These are phyloP conservation scores for Bufo bufo DNA, from an alignment of 2,113 vertebrate species.

Conservation along the genomic window DNA sequence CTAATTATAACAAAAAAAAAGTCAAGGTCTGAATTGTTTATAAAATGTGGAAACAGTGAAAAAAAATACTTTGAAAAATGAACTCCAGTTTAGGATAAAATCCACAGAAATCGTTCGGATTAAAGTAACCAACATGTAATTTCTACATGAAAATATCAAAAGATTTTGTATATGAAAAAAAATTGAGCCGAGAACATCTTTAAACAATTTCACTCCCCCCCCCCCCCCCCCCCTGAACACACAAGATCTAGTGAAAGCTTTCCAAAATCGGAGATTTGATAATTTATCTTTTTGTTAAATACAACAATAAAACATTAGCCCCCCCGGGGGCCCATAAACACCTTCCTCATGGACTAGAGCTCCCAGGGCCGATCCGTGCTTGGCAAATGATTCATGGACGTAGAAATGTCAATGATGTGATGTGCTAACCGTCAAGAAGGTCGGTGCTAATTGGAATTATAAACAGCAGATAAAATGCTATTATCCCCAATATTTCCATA, in stretches of 20 bases:
- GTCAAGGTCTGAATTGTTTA: slow-evolving; percentile 60
- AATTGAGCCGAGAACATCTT: slow-evolving; percentile 66
- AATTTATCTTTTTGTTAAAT: slow-evolving; percentile 73
- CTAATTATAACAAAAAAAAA: slow-evolving; percentile 56
- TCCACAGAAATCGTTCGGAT: slow-evolving; percentile 68
- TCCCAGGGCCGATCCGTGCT: slow-evolving; percentile 79
- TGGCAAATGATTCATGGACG: slow-evolving; percentile 76
- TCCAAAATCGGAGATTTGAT: slow-evolving; percentile 74
- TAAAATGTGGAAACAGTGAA: slow-evolving; percentile 40
- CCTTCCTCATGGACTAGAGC: slow-evolving; percentile 78
- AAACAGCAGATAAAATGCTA: slow-evolving; percentile 74
- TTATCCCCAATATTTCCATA: slow-evolving; percentile 62
- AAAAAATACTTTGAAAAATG: slow-evolving; percentile 61
- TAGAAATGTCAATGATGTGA: slow-evolving; percentile 74
- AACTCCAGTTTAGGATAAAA: slow-evolving; percentile 59
- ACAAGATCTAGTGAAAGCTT: slow-evolving; percentile 74
- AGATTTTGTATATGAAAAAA: slow-evolving; percentile 66
- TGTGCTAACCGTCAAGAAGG: slow-evolving; percentile 82
- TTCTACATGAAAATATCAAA: slow-evolving; percentile 73
- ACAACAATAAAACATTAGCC: slow-evolving; percentile 63
- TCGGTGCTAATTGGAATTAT: slow-evolving; percentile 84
- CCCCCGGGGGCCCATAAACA: slow-evolving; percentile 76
- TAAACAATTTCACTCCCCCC: slow-evolving; percentile 61
- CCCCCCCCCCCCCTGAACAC: slow-evolving; percentile 45
- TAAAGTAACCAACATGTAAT: slow-evolving; percentile 71